These are phyloP conservation scores for Gastracanthus pulcherrimus DNA, from an alignment of 2,888 invertebrate genomes.

Conservation along the genomic window DNA sequence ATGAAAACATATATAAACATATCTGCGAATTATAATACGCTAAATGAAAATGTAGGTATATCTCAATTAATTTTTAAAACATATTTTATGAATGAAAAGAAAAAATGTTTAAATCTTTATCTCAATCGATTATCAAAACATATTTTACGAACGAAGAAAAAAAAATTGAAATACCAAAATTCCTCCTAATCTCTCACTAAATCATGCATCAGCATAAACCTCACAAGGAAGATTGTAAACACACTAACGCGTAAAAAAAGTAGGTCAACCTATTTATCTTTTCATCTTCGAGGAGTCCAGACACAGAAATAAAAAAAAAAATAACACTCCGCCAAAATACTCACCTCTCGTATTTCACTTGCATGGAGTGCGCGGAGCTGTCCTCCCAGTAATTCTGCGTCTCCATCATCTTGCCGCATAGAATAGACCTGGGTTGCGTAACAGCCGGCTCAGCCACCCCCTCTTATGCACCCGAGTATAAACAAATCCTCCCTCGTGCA, in stretches of 20 bases:
- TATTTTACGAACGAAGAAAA: too few species aligned
- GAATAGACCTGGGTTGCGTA: conserved; percentile 61
- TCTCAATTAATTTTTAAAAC: too few species aligned
- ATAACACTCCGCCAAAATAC: conserved; percentile 51
- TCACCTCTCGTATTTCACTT: conserved; percentile 80
- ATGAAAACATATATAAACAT: too few species aligned
- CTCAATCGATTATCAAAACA: too few species aligned
- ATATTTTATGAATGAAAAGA: too few species aligned
- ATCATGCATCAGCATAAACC: too few species aligned
- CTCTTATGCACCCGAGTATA: background rate
- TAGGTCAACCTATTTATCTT: background rate
- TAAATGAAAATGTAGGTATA: too few species aligned
- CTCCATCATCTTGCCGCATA: conserved; percentile 76
- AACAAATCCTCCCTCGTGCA: background rate
- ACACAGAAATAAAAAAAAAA: background rate
- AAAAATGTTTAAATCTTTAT: too few species aligned
- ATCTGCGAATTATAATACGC: too few species aligned
- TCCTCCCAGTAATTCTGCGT: conserved; percentile 80
- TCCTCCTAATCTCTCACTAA: too few species aligned
- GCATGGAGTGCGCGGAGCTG: conserved; percentile 78
- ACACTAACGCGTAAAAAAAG: background rate
- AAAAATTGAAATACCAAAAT: too few species aligned
- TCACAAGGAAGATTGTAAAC: too few species aligned
- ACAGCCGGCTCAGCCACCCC: background rate
- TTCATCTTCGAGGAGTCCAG: background rate